Base-by-base conservation (phyloP, 2,888 invertebrate species). In the Antheraea yamamai region DNA sequence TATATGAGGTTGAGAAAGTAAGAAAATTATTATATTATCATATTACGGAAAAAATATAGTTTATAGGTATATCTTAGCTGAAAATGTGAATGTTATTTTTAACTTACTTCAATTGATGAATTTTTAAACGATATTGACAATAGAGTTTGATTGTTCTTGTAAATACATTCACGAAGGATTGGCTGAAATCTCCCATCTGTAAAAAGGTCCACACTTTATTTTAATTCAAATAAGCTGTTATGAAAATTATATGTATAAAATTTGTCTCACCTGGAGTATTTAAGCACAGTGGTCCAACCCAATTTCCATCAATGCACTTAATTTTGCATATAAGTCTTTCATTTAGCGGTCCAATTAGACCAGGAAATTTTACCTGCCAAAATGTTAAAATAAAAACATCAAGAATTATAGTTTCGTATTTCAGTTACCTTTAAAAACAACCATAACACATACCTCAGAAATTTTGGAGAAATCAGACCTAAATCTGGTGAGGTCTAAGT, bases 221-320 rank as follows among this genome's bases (percentile, higher is more conserved):
- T 30, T 52, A 39, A 47, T 72, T 8, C 51, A 14, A 39, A 10
- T 30, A 30, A 66, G 8, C 14, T 39, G 18, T 16, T 47, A 73
- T 10, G 55, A 52, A 66, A 58, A 76, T 74, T 30, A 47, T 61
- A 73, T 4, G 75, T 74, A 26, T 51, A 8, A 20, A 12, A n/a
- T 20, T n/a, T 20, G 73, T 74, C 68, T 77, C 94, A 97, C 97
- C 97, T 95, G 96, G 96, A 82, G 97, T 96, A 78, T 95, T 96
- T 73, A 96, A 97, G 88, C 98, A 98, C 30, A 98, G 93, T 1
- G 98, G 98, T 4, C 98, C 98, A 68, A 97, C 97, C 98, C 98
- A 98, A 87, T 97, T 96, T 72, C 97, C 97, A 85, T 97, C 97
- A 77, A 97, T 96, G 87, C 98, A 98, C 89, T 97, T 97, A 80